These are phyloP conservation scores for Folsomia manolachei DNA, from an alignment of 2,888 invertebrate genomes.

Conservation along the genomic window DNA sequence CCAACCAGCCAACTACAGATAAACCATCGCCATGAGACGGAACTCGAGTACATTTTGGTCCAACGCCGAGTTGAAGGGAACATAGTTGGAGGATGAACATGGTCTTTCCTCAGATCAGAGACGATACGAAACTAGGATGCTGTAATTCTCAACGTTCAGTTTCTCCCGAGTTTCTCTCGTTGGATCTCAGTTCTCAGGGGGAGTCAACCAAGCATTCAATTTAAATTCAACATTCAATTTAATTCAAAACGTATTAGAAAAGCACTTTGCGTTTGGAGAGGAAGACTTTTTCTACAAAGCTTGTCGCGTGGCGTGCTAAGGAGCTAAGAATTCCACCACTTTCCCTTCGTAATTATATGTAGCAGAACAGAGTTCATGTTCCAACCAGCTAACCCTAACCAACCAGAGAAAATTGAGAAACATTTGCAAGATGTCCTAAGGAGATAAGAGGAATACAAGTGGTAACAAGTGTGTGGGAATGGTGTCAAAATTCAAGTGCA, in stretches of 20 bases:
- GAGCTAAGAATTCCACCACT: neutral
- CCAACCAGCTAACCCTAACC: too few species aligned
- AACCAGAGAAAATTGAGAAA: neutral
- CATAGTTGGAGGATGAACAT: too few species aligned
- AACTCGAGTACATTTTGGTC: too few species aligned
- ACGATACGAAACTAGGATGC: constrained; percentile 11
- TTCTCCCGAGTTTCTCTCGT: constrained; percentile 18
- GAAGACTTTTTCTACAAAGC: neutral
- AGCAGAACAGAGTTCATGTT: too few species aligned
- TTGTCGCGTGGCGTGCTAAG: neutral
- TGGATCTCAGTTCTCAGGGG: neutral
- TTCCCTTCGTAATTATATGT: neutral
- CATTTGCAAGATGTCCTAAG: neutral
- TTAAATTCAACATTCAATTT: neutral
- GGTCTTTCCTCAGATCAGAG: neutral
- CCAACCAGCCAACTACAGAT: too few species aligned
- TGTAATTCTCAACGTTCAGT: constrained; percentile 22
- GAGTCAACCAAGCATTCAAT: constrained; percentile 4
- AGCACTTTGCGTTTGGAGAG: neutral
- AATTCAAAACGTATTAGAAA: neutral
- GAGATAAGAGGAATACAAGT: neutral
- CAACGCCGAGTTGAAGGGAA: too few species aligned
- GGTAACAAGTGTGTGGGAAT: neutral
- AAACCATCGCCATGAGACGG: too few species aligned
- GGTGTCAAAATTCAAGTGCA: neutral